Conservation (phyloP, 2,888 invertebrate genomes). For the Drosophila kanekoi region DNA sequence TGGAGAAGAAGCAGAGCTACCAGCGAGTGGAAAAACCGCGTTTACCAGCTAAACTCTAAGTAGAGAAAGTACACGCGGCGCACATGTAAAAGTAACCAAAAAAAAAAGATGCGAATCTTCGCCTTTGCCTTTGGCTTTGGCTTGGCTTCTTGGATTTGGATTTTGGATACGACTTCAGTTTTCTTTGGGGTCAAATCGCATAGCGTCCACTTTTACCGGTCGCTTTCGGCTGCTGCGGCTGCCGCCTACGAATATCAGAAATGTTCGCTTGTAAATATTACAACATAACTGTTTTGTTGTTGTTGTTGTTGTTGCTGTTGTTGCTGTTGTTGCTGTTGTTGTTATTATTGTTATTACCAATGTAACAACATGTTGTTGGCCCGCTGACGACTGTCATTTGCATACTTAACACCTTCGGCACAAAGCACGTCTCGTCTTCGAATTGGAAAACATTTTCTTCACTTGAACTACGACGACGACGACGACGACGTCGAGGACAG, state of each 20-base stretch:
- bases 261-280: slow-evolving; percentile 68
- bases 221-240: slow-evolving; percentile 56
- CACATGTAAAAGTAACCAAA: slow-evolving; percentile 76
- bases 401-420: slow-evolving; percentile 76
- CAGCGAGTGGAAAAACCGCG: slow-evolving; percentile 54
- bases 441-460: slow-evolving; percentile 54
- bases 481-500: slow-evolving; percentile 39
- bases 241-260: slow-evolving; percentile 47
- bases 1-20: slow-evolving; percentile 25
- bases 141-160: slow-evolving; percentile 51
- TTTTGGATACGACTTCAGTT: slow-evolving; percentile 66
- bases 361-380: slow-evolving; percentile 37
- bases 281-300: slow-evolving; percentile 64
- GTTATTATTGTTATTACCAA: slow-evolving; percentile 34
- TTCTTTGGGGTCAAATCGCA: slow-evolving; percentile 72
- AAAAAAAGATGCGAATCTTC: slow-evolving; percentile 73
- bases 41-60: slow-evolving; percentile 75
- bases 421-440: slow-evolving; percentile 20
- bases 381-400: slow-evolving; percentile 65
- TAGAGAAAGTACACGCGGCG: slow-evolving; percentile 74
- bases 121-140: slow-evolving; percentile 49
- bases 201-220: slow-evolving; percentile 66
- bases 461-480: slow-evolving; percentile 50
- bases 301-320: slow-evolving; percentile 28
- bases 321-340: slow-evolving; percentile 22